Evolutionary conservation across 2,113 vertebrate genomes (phyloP).

Genomic region (Physeter macrocephalus): DNA sequence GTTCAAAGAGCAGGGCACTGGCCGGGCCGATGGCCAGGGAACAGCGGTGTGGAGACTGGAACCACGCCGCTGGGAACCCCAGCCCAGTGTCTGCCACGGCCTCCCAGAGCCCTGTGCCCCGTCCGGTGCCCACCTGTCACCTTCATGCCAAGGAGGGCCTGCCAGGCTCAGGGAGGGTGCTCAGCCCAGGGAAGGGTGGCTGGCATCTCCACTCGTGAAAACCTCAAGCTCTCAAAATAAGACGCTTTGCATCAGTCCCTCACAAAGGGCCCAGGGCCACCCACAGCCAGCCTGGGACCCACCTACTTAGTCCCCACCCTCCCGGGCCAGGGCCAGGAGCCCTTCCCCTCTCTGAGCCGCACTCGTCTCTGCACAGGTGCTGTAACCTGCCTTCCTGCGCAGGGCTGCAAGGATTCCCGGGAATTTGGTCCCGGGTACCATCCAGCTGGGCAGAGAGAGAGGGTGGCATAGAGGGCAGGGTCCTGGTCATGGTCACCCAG

Average conservation of each 20-base stretch:
- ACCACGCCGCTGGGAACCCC: not conserved
- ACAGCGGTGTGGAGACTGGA: not conserved
- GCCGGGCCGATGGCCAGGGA: not conserved
- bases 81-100: not conserved
- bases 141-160: not conserved
- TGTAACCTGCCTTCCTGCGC: not conserved
- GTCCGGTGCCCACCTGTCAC: not conserved
- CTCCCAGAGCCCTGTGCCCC: too few species aligned
- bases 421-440: not conserved
- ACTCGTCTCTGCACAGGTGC: not conserved
- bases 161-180: not conserved
- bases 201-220: not conserved
- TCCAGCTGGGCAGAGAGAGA: too few species aligned
- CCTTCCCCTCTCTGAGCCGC: not conserved
- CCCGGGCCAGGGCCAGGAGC: not conserved
- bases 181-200: not conserved
- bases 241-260: not conserved
- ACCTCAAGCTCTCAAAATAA: not conserved
- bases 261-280: not conserved
- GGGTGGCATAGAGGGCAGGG: not conserved
- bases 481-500: not conserved
- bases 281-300: not conserved
- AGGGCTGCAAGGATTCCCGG: accelerated
- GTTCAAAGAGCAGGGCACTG: not conserved
- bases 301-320: not conserved